Base-by-base conservation (phyloP, 1,140 invertebrate species). In the Trichonephila clavipes region DNA sequence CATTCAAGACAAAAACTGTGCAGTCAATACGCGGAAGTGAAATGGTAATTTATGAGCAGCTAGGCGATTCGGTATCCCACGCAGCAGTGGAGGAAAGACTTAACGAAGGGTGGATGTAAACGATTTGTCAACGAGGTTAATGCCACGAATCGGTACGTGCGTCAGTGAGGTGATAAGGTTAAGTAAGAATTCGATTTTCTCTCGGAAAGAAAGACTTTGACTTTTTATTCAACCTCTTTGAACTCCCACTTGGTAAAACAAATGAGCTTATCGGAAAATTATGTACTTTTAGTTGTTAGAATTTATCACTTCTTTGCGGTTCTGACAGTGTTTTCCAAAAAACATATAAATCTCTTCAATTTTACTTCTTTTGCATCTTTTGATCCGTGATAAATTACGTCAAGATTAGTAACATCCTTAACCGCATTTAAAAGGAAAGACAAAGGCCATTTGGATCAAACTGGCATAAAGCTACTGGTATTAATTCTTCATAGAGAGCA, bases 61-160 rank as follows among this genome's bases (percentile, higher is more conserved):
- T 19, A 34, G 72, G 62, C 10, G 51, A 51, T 51, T 51, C 34
- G 72, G 28, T 18, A 77, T 77, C 72, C 72, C 28, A 77, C 72
- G 72, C 72, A 18, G 14, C 28, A 16, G 12, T 16, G 7, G 51
- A 51, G 62, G 62, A 64, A 77, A 77, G 66, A 77, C 28, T 77
- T 40, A 77, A 28, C 34, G 72, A 77, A 77, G 34, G 72, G 72
- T 77, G 72, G 72, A 77, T 77, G 34, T 40, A 28, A 77, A 19
- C 28, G 14, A 77, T 77, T 28, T 77, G 72, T 77, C 72, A 77
- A 77, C 72, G 72, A 77, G 72, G 72, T 77, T 77, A 77, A 77
- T 77, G 72, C 72, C 72, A 77, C 34, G 66, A 28, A 24, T 28
- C 6, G 4, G 16, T 5, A 4, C 28, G 72, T 77, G 72, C 72